Evolutionary conservation across 2,797 vertebrate genomes (phyloP).

Genomic region (Melanotaenia trifasciata): DNA sequence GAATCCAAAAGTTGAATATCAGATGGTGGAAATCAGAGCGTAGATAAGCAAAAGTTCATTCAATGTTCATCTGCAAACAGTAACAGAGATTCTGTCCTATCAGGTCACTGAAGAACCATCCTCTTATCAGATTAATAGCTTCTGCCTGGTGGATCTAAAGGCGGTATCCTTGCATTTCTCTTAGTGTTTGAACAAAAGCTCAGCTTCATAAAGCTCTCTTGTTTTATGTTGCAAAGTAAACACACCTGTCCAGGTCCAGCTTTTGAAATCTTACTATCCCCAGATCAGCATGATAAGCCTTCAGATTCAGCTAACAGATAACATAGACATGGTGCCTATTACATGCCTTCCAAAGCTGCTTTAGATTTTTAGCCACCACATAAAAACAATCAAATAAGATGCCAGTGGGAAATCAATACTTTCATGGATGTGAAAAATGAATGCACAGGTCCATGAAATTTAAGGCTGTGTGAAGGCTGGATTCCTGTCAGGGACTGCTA

Average conservation of each 20-base stretch:
- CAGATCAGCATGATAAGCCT: conserved; percentile 46
- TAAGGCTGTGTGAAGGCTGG: conserved; percentile 22
- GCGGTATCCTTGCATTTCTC: conserved; percentile 52
- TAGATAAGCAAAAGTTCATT: conserved; percentile 23
- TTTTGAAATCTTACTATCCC: conserved; percentile 47
- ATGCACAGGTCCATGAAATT: conserved; percentile 49
- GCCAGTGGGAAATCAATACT: conserved; percentile 27
- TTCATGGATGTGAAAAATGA: conserved; percentile 26
- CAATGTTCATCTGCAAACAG: conserved; percentile 23
- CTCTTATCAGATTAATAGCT: conserved; percentile 61
- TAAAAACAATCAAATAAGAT: conserved; percentile 24
- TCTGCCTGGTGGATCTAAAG: conserved; percentile 54
- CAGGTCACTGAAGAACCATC: conserved; percentile 31
- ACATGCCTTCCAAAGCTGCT: not conserved
- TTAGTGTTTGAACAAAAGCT: conserved; percentile 74
- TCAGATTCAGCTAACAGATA: conserved; percentile 36
- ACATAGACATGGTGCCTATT: conserved; percentile 10
- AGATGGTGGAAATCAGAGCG: not conserved
- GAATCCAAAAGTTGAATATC: not conserved
- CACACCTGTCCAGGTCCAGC: conserved; percentile 73
- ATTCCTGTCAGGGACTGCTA: conserved; percentile 43
- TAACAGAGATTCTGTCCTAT: conserved; percentile 38
- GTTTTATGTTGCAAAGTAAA: conserved; percentile 67
- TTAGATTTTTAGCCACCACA: conserved; percentile 6
- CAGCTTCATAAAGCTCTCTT: conserved; percentile 55